Evolutionary conservation across 2,888 invertebrate genomes (phyloP).

Genomic region (Polyommatus icarus): DNA sequence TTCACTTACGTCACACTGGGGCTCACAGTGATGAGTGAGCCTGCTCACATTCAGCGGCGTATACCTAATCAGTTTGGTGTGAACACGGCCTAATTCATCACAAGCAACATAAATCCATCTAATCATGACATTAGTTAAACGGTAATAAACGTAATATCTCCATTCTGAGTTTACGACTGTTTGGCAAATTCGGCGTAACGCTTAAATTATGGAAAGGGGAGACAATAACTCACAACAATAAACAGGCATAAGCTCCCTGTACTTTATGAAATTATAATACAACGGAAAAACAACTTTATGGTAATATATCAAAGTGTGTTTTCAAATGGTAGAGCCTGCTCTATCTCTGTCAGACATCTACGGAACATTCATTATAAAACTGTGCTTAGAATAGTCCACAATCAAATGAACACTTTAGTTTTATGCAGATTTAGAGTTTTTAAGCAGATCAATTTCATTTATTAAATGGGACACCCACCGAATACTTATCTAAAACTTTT

Average conservation of each 20-base stretch:
- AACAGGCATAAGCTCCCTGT: conserved; percentile 56
- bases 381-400: neutral
- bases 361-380: conserved; percentile 1
- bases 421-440: neutral
- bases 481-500: too few species aligned
- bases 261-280: neutral
- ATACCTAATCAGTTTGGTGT: too few species aligned
- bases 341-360: conserved; percentile 9
- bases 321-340: neutral
- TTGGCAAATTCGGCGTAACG: conserved; percentile 29
- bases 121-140: conserved; percentile 23
- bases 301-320: neutral
- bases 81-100: too few species aligned
- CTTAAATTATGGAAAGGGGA: conserved; percentile 44
- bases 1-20: too few species aligned
- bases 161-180: neutral
- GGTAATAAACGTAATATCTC: conserved; percentile 8
- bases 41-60: too few species aligned
- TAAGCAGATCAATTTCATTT: neutral
- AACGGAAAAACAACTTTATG: neutral
- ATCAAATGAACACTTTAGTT: neutral
- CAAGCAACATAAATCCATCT: neutral
- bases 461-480: too few species aligned
- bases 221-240: conserved; percentile 59
- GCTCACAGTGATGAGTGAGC: too few species aligned